These are phyloP conservation scores for Myotis planiceps DNA, from an alignment of 2,797 vertebrate species.

Conservation along the genomic window DNA sequence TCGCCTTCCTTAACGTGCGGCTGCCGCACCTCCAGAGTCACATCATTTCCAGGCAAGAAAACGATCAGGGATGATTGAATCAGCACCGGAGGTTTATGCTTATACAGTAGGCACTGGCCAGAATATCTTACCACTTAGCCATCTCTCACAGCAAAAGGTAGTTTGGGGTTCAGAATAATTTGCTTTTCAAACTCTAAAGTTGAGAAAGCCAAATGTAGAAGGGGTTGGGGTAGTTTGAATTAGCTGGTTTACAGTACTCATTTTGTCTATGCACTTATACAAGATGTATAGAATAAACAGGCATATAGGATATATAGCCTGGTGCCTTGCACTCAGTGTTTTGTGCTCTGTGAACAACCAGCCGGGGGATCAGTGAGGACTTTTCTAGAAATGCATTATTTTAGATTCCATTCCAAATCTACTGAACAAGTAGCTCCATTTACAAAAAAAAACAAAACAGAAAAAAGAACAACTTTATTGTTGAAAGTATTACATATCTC, in stretches of 20 bases:
- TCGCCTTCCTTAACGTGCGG: constrained; percentile 46
- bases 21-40: background rate
- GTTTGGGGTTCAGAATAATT: background rate
- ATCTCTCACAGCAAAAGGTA: background rate
- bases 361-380: background rate
- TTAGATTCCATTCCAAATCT: background rate
- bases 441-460: background rate
- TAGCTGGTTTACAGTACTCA: background rate
- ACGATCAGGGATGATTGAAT: background rate
- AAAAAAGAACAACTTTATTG: too few relatives aligned
- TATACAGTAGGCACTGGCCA: background rate
- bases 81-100: background rate
- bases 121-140: background rate
- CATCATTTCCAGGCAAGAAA: constrained; percentile 14
- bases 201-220: background rate
- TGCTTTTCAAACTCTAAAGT: background rate
- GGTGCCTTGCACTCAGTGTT: background rate
- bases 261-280: background rate
- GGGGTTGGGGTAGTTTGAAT: background rate
- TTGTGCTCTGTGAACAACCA: background rate
- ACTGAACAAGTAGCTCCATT: background rate
- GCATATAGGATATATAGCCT: background rate
- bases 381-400: background rate
- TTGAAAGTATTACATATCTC: too few relatives aligned
- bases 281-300: background rate